A percentile compares a stretch with the other conserved stretches of the same genome.
phyloP scores from a whole-genome alignment of 2,888 invertebrate species.

The Athrips mouffetella region DNA sequence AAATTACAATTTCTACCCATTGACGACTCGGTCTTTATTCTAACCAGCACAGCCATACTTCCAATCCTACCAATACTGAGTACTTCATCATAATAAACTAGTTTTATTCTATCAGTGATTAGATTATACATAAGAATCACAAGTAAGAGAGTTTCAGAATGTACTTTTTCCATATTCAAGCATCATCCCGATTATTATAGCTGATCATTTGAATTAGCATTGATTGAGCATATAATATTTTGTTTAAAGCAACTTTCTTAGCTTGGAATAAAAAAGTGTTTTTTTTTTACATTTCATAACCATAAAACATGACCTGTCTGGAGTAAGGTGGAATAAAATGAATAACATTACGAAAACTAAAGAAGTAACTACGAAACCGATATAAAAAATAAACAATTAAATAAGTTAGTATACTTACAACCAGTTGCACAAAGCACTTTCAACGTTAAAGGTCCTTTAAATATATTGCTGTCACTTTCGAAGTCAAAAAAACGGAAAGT shows the following conservation, averaged over 20 bases:
- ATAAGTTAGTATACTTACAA: too few relatives aligned
- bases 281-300: too few relatives aligned
- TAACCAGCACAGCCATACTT: conserved; percentile 63
- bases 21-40: conserved; percentile 31
- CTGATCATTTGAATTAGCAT: conserved; percentile 19
- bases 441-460: too few relatives aligned
- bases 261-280: too few relatives aligned
- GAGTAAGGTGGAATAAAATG: too few relatives aligned
- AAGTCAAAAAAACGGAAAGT: too few relatives aligned
- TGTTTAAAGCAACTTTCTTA: conserved; percentile 36
- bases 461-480: too few relatives aligned
- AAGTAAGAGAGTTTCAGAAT: conserved; percentile 5
- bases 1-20: conserved; percentile 19
- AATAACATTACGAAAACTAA: too few relatives aligned
- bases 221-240: conserved; percentile 34
- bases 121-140: conserved; percentile 6
- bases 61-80: conserved; percentile 47
- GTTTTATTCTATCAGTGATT: conserved; percentile 18
- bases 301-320: too few relatives aligned
- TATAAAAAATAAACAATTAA: too few relatives aligned
- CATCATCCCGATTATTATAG: conserved; percentile 5
- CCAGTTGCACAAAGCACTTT: too few relatives aligned
- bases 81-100: conserved; percentile 40
- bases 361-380: too few relatives aligned
- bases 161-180: background rate